A percentile compares a stretch with the other conserved stretches of the same genome.
Evolutionary conservation across 1,140 invertebrate genomes (phyloP).

Genomic region (Thaumetopoea pityocampa): DNA sequence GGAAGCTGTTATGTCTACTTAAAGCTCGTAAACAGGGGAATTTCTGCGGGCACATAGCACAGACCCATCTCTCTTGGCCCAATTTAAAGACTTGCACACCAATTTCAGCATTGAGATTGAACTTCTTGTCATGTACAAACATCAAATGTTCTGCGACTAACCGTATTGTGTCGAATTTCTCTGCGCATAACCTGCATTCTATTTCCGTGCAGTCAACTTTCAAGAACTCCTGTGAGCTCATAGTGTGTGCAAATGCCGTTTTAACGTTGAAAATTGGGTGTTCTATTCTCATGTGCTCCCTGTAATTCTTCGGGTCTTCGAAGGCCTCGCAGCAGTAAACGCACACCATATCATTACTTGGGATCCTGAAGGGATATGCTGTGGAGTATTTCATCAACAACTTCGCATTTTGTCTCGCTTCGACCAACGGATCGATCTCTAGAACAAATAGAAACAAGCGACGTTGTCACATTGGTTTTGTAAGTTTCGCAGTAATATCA

Average conservation of each 20-base stretch:
- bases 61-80: slow-evolving; percentile 37
- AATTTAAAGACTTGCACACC: slow-evolving; percentile 50
- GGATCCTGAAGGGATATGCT: slow-evolving; percentile 51
- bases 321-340: slow-evolving; percentile 53
- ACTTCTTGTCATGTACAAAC: slow-evolving; percentile 31
- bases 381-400: slow-evolving; percentile 54
- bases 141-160: slow-evolving; percentile 35
- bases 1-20: slow-evolving; percentile 43
- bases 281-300: slow-evolving; percentile 36
- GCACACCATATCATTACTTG: slow-evolving; percentile 43
- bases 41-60: slow-evolving; percentile 35
- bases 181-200: slow-evolving; percentile 34
- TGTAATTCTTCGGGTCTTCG: slow-evolving; percentile 41
- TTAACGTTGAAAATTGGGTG: slow-evolving; percentile 40
- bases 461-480: slow-evolving; percentile 33
- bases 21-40: slow-evolving; percentile 37
- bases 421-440: slow-evolving; percentile 45
- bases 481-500: background rate
- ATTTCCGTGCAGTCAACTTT: slow-evolving; percentile 54
- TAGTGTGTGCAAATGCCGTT: slow-evolving; percentile 43
- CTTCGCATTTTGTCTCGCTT: slow-evolving; percentile 49
- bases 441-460: slow-evolving; percentile 62
- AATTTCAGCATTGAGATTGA: slow-evolving; percentile 34
- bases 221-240: slow-evolving; percentile 37
- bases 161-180: slow-evolving; percentile 26